Evolutionary conservation across 2,113 vertebrate species (phyloP).

Genomic region (Larimichthys crocea): DNA sequence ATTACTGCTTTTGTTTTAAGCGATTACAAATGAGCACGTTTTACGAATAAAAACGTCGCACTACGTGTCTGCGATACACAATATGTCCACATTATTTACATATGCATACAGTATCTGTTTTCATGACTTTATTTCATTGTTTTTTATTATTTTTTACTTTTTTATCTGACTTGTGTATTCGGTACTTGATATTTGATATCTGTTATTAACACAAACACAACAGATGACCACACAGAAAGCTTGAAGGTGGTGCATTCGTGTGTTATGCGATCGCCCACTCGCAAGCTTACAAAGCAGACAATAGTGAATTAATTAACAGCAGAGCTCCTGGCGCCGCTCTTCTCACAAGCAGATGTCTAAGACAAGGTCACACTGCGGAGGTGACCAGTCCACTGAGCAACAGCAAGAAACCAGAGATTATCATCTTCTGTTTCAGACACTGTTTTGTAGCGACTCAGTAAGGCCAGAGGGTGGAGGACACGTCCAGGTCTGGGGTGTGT

Average conservation of each 20-base stretch:
- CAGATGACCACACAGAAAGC: conserved; percentile 42
- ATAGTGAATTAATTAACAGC: conserved; percentile 82
- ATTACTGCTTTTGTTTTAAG: too few relatives aligned
- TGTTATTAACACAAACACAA: neutral
- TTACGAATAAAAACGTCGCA: neutral
- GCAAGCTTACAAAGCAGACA: conserved; percentile 73
- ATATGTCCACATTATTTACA: neutral
- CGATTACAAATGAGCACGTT: neutral
- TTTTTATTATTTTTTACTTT: neutral
- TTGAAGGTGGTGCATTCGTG: conserved; percentile 51
- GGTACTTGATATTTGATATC: neutral
- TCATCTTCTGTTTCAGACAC: conserved; percentile 62
- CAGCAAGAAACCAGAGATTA: conserved; percentile 55
- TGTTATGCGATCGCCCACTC: conserved; percentile 65
- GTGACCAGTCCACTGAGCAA: conserved; percentile 60
- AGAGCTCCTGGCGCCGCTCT: conserved; percentile 64
- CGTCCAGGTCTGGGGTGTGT: conserved; percentile 31
- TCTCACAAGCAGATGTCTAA: conserved; percentile 68
- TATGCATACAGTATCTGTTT: neutral
- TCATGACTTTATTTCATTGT: neutral
- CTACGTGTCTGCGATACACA: neutral
- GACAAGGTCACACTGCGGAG: conserved; percentile 75
- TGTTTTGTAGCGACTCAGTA: conserved; percentile 37
- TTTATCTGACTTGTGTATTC: neutral
- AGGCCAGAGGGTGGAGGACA: conserved; percentile 20